Conservation (phyloP, 2,888 invertebrate species). For the Exephanes ischioxanthus region DNA sequence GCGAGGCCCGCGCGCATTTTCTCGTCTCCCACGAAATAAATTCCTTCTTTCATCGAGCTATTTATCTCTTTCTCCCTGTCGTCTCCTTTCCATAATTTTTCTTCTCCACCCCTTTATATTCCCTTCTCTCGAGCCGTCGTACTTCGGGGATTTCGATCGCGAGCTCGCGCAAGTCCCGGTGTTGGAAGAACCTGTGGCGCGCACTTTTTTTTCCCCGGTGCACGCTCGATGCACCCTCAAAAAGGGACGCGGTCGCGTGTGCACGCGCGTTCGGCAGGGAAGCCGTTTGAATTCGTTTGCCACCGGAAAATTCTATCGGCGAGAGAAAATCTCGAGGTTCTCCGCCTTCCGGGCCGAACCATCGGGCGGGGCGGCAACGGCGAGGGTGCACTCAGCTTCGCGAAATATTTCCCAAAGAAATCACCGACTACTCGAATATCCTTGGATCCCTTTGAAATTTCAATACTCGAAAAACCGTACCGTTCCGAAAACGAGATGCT, state of each 20-base stretch:
- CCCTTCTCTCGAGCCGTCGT: slow-evolving; percentile 3
- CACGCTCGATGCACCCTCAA: slow-evolving; percentile 17
- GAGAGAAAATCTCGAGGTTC: not conserved
- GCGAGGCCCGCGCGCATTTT: slow-evolving; percentile 12
- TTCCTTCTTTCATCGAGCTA: slow-evolving; percentile 7
- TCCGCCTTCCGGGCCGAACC: not conserved
- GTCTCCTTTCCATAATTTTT: not conserved
- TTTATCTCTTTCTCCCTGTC: not conserved
- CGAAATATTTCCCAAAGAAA: not conserved
- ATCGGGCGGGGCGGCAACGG: too few relatives aligned
- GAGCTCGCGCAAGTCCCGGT: not conserved
- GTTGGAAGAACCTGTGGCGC: slow-evolving; percentile 8
- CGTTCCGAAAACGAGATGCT: not conserved
- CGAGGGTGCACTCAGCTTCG: not conserved
- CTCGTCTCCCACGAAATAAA: slow-evolving; percentile 20
- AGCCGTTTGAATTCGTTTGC: slow-evolving; percentile 25
- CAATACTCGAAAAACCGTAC: not conserved
- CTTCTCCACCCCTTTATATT: slow-evolving; percentile 10
- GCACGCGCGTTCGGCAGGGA: slow-evolving; percentile 7
- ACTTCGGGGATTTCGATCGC: not conserved
- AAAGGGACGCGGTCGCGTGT: slow-evolving; percentile 9
- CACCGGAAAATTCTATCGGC: slow-evolving; percentile 6
- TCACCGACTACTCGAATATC: not conserved
- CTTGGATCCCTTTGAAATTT: slow-evolving; percentile 7
- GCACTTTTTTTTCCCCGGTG: not conserved